phyloP scores from a whole-genome alignment of 2,113 vertebrate species.

The Hemibagrus wyckioides region DNA sequence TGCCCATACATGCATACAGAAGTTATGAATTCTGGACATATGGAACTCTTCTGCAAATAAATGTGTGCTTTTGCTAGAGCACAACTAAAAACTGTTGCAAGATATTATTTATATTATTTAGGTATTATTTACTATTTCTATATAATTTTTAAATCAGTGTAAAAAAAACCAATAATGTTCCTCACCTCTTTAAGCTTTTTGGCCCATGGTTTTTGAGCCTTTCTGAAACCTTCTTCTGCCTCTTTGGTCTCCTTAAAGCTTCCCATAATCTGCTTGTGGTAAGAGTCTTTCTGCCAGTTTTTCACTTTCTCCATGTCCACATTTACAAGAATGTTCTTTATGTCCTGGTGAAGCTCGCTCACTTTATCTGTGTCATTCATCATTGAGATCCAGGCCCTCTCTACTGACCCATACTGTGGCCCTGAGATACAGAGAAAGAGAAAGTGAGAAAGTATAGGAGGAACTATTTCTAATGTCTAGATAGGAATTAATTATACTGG shows the following conservation, averaged over 20 bases:
- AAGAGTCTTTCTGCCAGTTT: conserved; percentile 97
- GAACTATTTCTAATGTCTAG: background rate
- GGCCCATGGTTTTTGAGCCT: conserved; percentile 97
- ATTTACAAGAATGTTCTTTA: conserved; percentile 86
- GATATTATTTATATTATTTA: too few species aligned
- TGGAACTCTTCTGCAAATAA: background rate
- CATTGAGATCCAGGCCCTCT: conserved; percentile 87
- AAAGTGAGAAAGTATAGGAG: background rate
- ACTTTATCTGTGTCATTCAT: conserved; percentile 93
- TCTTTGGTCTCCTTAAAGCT: conserved; percentile 98
- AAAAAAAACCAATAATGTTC: background rate
- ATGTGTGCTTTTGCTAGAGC: background rate
- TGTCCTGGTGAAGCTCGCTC: conserved; percentile 91
- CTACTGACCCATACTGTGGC: conserved; percentile 92
- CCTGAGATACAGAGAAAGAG: conserved; percentile 68
- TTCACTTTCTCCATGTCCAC: conserved; percentile 95
- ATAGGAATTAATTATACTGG: background rate
- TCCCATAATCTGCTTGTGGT: conserved; percentile 98
- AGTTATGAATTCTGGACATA: background rate
- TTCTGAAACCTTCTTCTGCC: conserved; percentile 92
- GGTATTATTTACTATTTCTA: background rate
- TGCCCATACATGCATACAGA: background rate
- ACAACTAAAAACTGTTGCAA: background rate
- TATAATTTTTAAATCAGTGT: background rate
- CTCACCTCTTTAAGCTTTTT: conserved; percentile 97